Evolutionary conservation across 2,888 invertebrate genomes (phyloP), one percentile per base, ranked within the genome.

Genomic region (Aquatica leii): DNA sequence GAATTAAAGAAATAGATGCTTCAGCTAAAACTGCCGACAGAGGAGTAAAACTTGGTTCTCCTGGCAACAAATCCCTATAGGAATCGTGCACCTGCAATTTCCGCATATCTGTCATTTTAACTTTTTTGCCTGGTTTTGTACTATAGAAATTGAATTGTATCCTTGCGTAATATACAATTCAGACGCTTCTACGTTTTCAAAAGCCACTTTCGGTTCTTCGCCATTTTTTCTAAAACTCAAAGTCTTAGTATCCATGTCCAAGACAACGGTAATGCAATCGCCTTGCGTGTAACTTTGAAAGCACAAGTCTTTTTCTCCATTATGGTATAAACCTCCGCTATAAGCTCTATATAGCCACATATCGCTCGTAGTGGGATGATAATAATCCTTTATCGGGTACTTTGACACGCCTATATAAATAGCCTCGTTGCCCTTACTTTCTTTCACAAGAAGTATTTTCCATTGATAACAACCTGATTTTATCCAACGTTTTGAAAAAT

Each of bases 401-500:
- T 83, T 83, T 1, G 87, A 83, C 2, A 89, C 86, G 1, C 88
- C 86, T 41, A 88, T 83, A 75, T 88, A 88, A 9, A 87, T 88
- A 1, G 88, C 88, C 78, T 88, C 88, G 72, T 88, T 88, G 14
- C 87, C 87, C 69, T 85, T 82, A 74, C 87, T 87, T 74, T 89
- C 88, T 73, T 87, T 87, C 11, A 87, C 85, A 37, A 88, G 87
- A 51, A 86, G 78, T 69, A 88, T 87, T 79, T 87, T 87, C 88
- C 88, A 88, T 72, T 87, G 87, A 72, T 88, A 87, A 72, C 87
- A 87, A 21, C 87, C 87, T 0, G 98, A 98, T 69, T 88, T 85
- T 0, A 93, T 84, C 98, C 98, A 98, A 52, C 85, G 87, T 74
- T 89, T 89, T 51, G 88, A 87, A 72, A 95, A 94, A 12, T 84